These are phyloP conservation scores for Andricus quercusramuli DNA, from an alignment of 2,888 invertebrate species.

Conservation along the genomic window DNA sequence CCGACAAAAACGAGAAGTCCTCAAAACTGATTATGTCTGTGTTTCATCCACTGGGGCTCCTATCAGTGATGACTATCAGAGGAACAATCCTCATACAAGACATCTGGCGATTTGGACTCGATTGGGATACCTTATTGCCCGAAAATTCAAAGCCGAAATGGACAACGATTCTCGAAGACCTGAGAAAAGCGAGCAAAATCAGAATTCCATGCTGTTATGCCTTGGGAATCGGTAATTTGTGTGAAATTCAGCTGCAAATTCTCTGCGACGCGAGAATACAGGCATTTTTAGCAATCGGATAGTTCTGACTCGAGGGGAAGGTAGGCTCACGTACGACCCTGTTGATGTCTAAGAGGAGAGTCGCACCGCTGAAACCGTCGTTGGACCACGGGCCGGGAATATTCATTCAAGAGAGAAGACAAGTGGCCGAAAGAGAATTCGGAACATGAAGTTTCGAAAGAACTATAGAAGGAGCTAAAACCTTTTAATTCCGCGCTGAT, in stretches of 20 bases:
- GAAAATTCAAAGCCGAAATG: neutral
- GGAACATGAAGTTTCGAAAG: neutral
- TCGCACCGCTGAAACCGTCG: neutral
- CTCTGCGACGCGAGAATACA: too few relatives aligned
- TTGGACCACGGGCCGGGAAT: neutral
- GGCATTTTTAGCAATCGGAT: neutral
- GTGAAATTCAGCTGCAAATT: neutral
- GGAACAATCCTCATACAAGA: neutral
- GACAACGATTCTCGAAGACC: neutral
- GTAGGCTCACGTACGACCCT: neutral
- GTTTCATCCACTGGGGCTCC: neutral
- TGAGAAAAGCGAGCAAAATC: neutral
- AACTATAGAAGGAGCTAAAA: neutral
- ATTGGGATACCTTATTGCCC: too few relatives aligned
- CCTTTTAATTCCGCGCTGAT: neutral
- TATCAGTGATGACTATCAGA: neutral
- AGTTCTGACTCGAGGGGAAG: neutral
- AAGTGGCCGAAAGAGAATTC: neutral
- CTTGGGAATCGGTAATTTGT: neutral
- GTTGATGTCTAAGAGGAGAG: slow-evolving; percentile 10
- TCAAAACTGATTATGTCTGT: neutral
- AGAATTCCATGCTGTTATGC: neutral
- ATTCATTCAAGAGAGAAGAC: neutral
- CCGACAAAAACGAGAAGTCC: neutral
- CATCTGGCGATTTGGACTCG: neutral